These are phyloP conservation scores for Remorina albescens DNA, from an alignment of 2,797 vertebrate genomes.

Conservation along the genomic window DNA sequence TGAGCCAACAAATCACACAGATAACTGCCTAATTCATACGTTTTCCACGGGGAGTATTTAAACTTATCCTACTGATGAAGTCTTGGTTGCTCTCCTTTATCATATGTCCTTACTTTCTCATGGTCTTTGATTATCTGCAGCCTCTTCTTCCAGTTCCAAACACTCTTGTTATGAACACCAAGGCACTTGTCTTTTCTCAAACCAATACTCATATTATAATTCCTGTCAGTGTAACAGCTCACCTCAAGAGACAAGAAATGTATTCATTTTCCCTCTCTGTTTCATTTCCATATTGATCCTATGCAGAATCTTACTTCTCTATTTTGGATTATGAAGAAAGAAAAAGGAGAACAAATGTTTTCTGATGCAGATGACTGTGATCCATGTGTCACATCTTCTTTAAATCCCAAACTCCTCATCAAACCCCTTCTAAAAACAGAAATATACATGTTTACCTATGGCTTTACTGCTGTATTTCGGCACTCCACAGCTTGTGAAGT, in stretches of 20 bases:
- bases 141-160: conserved; percentile 31
- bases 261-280: conserved; percentile 40
- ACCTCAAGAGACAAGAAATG: conserved; percentile 16
- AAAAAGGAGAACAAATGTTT: conserved; percentile 20
- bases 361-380: conserved; percentile 10
- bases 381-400: conserved; percentile 7
- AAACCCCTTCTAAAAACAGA: neutral
- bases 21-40: conserved; percentile 54
- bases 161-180: conserved; percentile 8
- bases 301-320: conserved; percentile 23
- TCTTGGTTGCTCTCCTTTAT: conserved; percentile 64
- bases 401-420: neutral
- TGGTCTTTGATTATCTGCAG: conserved; percentile 60
- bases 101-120: conserved; percentile 40
- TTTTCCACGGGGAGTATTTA: conserved; percentile 61
- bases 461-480: neutral
- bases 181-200: conserved; percentile 4
- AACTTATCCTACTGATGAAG: conserved; percentile 65
- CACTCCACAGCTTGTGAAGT: conserved; percentile 5
- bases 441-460: neutral
- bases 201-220: conserved; percentile 20
- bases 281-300: conserved; percentile 25
- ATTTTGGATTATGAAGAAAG: conserved; percentile 41
- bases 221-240: conserved; percentile 2
- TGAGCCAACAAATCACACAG: conserved; percentile 49